Evolutionary conservation across 2,797 vertebrate species (phyloP), one percentile per base, ranked within the genome.

Genomic region (Myotis findleyi): DNA sequence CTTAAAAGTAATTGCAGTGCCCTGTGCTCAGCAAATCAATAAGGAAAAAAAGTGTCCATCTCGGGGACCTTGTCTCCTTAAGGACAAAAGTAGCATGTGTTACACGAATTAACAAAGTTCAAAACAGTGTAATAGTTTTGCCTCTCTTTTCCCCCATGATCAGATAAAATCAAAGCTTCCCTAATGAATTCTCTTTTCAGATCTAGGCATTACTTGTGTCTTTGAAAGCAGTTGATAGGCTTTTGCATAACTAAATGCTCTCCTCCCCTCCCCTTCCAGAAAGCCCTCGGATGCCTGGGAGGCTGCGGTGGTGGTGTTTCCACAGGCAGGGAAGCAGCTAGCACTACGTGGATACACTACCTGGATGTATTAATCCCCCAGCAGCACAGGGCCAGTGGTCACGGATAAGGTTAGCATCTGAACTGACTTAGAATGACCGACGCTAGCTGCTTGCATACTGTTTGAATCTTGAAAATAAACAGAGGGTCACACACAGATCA

Each of bases 1-100:
- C 92, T 96, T 89, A 92, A 95, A 95, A 94, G 94, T 91, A 96
- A 96, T 93, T 75, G 69, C 57, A 88, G 44, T 80, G 75, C 84
- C 69, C 27, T 11, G 3, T 55, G 76, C 84, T 96, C 89, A 85
- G 87, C 36, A 85, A 96, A 97, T 95, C 93, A 95, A 95, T 94
- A 92, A 69, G 71, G 12, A 55, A 30, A 55, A 66, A 79, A 79
- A 55, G 44, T 66, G 64, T 81, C 80, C 76, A 68, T 90, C 36
- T 36, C 20, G 55, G 18, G 12, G 86, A 49, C 87, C 81, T 95
- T 80, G 33, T 57, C 59, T 91, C 47, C 77, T 93, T 95, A 87
- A 81, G 93, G 93, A 87, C 49, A 16, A 68, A 89, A 96, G 76
- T 72, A 96, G 55, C 51, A 17, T 36, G 68, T 91, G 73, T 91